Conservation (phyloP, 2,797 vertebrate genomes). For the Telmatherina bonti region DNA sequence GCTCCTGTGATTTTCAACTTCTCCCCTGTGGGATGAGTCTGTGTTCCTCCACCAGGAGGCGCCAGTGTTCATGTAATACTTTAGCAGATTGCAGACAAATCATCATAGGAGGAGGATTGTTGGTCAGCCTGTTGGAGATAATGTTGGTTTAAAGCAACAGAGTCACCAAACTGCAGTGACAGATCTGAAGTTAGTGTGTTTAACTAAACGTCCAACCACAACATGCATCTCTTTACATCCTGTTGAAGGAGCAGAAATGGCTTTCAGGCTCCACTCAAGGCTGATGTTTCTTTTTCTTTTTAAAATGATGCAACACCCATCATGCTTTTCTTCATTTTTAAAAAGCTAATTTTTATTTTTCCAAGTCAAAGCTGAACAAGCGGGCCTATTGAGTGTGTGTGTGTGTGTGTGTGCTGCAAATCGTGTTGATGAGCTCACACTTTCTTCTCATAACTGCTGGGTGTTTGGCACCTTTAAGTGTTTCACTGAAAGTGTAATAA, state of each 20-base stretch:
- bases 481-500: background rate
- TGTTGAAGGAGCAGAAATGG: background rate
- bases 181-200: background rate
- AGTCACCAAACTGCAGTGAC: background rate
- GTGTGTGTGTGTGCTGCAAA: background rate
- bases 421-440: conserved; percentile 10
- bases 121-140: conserved; percentile 1
- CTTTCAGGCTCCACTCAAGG: no score
- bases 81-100: conserved; percentile 2
- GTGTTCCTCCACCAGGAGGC: conserved; percentile 63
- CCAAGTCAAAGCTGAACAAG: background rate
- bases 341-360: background rate
- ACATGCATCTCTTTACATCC: background rate
- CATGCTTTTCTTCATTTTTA: background rate
- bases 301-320: background rate
- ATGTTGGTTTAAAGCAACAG: background rate
- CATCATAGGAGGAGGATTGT: background rate
- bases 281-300: background rate
- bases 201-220: no score
- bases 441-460: conserved; percentile 20
- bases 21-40: background rate
- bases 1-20: background rate
- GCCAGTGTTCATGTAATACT: conserved; percentile 53
- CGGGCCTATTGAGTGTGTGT: background rate
- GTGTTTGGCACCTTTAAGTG: conserved; percentile 16